These are phyloP conservation scores for Zaprionus nigranus DNA, from an alignment of 1,140 invertebrate genomes.

Conservation along the genomic window DNA sequence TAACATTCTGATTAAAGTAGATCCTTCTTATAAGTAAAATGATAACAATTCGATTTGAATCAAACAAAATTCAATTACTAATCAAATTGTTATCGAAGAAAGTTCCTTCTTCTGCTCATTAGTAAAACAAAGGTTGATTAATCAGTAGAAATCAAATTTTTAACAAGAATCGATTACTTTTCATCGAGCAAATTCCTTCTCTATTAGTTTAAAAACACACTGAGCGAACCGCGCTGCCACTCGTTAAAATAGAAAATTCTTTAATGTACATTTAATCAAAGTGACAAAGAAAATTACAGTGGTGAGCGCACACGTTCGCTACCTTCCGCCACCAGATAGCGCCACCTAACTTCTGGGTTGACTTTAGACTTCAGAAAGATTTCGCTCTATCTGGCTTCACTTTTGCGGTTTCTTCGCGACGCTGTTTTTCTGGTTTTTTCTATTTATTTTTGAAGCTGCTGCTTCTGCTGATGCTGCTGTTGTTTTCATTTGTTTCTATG, in stretches of 20 bases:
- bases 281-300: conserved; percentile 30
- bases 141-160: neutral
- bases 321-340: conserved; percentile 16
- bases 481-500: conserved; percentile 28
- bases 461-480: neutral
- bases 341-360: conserved; percentile 18
- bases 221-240: neutral
- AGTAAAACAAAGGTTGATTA: neutral
- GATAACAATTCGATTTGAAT: too few relatives aligned
- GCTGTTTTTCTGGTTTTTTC: neutral
- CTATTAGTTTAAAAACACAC: neutral
- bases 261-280: conserved; percentile 68
- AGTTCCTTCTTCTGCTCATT: neutral
- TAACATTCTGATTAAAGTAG: too few relatives aligned
- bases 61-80: too few relatives aligned
- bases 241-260: conserved; percentile 30
- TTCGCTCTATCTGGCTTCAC: conserved; percentile 12
- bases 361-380: conserved; percentile 26
- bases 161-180: neutral
- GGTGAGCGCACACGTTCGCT: neutral
- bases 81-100: too few relatives aligned
- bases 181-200: neutral
- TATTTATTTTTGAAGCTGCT: neutral
- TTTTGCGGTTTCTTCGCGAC: conserved; percentile 1
- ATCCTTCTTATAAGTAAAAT: too few relatives aligned